A percentile compares a stretch with the other conserved stretches of the same genome.
Conservation (phyloP, 1,140 invertebrate species). For the Melitaea cinxia region DNA sequence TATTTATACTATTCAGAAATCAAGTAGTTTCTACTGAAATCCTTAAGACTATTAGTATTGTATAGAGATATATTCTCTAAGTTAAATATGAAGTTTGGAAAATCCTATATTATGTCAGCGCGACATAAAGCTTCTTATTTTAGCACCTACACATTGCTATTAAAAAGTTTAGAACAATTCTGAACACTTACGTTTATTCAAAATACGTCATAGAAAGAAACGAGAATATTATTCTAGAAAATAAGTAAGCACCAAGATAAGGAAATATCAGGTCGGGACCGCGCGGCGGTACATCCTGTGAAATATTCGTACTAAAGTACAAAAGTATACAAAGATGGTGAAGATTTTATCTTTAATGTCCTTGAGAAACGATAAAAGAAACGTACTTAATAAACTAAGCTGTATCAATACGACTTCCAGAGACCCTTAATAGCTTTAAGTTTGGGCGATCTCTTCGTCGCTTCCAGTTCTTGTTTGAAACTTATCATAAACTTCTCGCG, state of each 20-base stretch:
- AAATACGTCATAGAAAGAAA: conserved; percentile 26
- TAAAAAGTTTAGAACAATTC: conserved; percentile 60
- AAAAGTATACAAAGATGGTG: conserved; percentile 9
- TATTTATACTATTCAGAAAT: neutral
- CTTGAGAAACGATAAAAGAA: neutral
- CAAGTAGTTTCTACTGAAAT: neutral
- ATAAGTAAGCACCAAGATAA: conserved; percentile 58
- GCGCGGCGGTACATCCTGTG: neutral
- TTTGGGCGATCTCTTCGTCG: conserved; percentile 73
- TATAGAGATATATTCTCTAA: conserved; percentile 28
- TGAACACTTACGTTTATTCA: conserved; percentile 64
- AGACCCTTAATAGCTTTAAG: conserved; percentile 78
- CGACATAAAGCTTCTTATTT: conserved; percentile 22
- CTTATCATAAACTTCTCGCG: conserved; percentile 78
- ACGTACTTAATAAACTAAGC: neutral
- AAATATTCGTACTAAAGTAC: conserved; percentile 9
- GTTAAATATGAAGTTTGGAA: conserved; percentile 15
- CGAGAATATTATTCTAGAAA: conserved; percentile 30
- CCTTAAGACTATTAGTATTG: conserved; percentile 7
- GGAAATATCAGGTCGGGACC: conserved; percentile 24
- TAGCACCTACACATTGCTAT: conserved; percentile 62
- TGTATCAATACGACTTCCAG: conserved; percentile 76
- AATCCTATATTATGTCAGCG: conserved; percentile 14
- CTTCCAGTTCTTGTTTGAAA: conserved; percentile 71
- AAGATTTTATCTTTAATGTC: conserved; percentile 1